Conservation (phyloP, 2,113 vertebrate species). For the Etia nguti region DNA sequence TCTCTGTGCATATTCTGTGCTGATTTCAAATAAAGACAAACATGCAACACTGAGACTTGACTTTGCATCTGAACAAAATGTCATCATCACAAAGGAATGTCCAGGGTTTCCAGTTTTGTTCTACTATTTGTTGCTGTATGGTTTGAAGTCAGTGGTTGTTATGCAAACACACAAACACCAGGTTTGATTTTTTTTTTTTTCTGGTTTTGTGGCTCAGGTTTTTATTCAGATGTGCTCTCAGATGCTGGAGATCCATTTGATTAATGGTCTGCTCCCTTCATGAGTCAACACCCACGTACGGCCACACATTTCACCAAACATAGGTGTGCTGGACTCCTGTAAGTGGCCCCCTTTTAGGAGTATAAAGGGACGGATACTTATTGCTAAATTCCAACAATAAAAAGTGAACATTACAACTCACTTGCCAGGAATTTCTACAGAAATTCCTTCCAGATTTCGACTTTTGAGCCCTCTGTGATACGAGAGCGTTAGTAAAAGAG, state of each 20-base stretch:
- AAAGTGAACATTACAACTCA: conserved; percentile 25
- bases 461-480: background rate
- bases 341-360: conserved; percentile 13
- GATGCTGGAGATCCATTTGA: background rate
- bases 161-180: background rate
- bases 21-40: background rate
- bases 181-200: background rate
- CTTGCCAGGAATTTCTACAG: conserved; percentile 38
- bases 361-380: background rate
- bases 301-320: conserved; percentile 14
- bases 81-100: background rate
- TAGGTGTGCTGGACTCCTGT: conserved; percentile 26
- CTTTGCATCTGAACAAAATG: background rate
- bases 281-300: background rate
- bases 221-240: background rate
- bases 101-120: background rate
- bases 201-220: background rate
- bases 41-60: background rate
- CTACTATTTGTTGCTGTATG: background rate
- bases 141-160: background rate
- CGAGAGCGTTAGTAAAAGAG: background rate
- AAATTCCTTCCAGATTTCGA: too few relatives aligned
- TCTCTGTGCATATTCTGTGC: background rate
- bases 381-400: conserved; percentile 26
- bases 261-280: background rate